phyloP scores from a whole-genome alignment of 1,140 invertebrate genomes.

The Euura saliciscinereae region DNA sequence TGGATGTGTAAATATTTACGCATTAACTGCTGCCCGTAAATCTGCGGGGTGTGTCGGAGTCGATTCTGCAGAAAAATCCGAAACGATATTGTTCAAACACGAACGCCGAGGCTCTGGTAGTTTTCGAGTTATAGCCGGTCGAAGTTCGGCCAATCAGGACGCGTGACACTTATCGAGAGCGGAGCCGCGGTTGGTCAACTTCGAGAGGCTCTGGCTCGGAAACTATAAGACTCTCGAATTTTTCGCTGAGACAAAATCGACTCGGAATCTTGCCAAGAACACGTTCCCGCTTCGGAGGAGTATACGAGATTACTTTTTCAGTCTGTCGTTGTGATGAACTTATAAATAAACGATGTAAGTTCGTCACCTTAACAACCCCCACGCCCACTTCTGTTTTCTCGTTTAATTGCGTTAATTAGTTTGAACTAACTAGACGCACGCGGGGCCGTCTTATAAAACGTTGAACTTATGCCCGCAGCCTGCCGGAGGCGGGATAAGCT shows the following conservation, averaged over 20 bases:
- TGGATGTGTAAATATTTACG: too few relatives aligned
- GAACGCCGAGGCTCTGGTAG: not conserved
- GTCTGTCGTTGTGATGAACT: too few relatives aligned
- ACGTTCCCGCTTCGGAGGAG: too few relatives aligned
- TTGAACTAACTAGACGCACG: not conserved
- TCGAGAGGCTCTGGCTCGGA: not conserved
- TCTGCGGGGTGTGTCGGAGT: not conserved
- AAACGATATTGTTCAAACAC: not conserved
- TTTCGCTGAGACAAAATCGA: not conserved
- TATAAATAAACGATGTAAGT: too few relatives aligned
- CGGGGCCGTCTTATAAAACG: not conserved
- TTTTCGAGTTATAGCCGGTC: not conserved
- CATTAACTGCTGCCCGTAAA: too few relatives aligned
- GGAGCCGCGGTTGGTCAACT: not conserved
- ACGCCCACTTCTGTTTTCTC: too few relatives aligned
- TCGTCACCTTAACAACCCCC: too few relatives aligned
- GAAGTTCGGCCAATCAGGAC: not conserved
- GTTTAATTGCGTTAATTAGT: constrained; percentile 6
- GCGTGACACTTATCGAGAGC: not conserved
- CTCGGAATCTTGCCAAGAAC: too few relatives aligned
- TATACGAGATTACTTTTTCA: too few relatives aligned
- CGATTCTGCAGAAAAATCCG: not conserved
- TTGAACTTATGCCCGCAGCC: too few relatives aligned
- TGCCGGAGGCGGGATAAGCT: not conserved
- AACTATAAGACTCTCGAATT: not conserved